Evolutionary conservation across 2,113 vertebrate species (phyloP).

Genomic region (Podocnemis expansa): DNA sequence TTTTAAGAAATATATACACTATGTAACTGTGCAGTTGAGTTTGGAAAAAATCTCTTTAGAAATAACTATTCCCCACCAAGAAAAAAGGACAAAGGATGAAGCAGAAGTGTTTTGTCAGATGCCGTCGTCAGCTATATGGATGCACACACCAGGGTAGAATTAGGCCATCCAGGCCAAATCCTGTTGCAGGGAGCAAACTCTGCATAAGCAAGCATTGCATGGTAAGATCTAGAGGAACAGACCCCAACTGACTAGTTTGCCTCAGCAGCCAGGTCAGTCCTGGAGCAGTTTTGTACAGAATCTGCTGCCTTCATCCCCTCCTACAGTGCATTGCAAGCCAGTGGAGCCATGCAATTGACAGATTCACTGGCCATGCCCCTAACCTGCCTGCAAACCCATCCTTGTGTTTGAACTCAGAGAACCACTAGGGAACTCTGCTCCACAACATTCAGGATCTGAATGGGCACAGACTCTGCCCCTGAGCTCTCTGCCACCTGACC

Average conservation of each 20-base stretch:
- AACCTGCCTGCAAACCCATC: background rate
- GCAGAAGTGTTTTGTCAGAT: background rate
- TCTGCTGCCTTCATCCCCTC: background rate
- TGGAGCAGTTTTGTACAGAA: background rate
- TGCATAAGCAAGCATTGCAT: background rate
- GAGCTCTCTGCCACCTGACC: background rate
- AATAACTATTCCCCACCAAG: background rate
- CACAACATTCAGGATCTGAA: background rate
- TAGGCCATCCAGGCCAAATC: background rate
- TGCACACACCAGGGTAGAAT: background rate
- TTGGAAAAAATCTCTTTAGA: background rate
- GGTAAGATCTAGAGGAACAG: background rate
- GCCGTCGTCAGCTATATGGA: background rate
- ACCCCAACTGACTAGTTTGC: background rate
- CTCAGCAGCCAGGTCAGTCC: background rate
- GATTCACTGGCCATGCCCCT: background rate
- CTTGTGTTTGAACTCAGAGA: background rate
- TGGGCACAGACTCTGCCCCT: background rate
- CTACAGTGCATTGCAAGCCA: background rate
- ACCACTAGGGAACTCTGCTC: background rate
- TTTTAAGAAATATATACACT: background rate
- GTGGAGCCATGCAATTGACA: background rate
- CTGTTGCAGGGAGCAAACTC: background rate
- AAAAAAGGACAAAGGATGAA: too few species aligned
- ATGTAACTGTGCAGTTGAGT: background rate